These are phyloP conservation scores for Lamellibrachia luymesi DNA, from an alignment of 1,140 invertebrate species.

Conservation along the genomic window DNA sequence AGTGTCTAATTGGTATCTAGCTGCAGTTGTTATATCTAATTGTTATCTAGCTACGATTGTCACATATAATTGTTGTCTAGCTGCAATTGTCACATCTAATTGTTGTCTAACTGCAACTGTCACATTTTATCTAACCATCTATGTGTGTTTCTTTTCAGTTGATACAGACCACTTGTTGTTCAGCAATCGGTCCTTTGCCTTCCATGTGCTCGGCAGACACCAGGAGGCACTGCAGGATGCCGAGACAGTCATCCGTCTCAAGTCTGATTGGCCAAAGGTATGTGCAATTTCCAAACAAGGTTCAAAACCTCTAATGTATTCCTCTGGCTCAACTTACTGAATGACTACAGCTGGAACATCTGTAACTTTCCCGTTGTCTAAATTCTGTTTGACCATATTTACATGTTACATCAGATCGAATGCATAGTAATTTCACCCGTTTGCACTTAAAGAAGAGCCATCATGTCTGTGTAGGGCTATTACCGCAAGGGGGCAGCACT, in stretches of 20 bases:
- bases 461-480: conserved; percentile 62
- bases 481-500: conserved; percentile 68
- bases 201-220: conserved; percentile 65
- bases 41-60: neutral
- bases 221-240: conserved; percentile 71
- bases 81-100: neutral
- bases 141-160: conserved; percentile 60
- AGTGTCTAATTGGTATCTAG: too few species aligned
- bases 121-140: neutral
- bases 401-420: too few species aligned
- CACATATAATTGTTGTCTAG: neutral
- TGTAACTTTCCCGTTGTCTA: too few species aligned
- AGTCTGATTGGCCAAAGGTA: conserved; percentile 74
- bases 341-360: too few species aligned
- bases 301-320: too few species aligned
- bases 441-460: neutral
- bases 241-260: conserved; percentile 66
- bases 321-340: too few species aligned
- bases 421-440: too few species aligned
- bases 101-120: neutral
- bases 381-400: too few species aligned
- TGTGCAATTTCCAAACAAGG: conserved; percentile 31
- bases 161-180: conserved; percentile 69
- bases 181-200: conserved; percentile 69
- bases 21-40: too few species aligned